Base-by-base conservation (phyloP, 2,797 vertebrate species). In the Semotilus atromaculatus region DNA sequence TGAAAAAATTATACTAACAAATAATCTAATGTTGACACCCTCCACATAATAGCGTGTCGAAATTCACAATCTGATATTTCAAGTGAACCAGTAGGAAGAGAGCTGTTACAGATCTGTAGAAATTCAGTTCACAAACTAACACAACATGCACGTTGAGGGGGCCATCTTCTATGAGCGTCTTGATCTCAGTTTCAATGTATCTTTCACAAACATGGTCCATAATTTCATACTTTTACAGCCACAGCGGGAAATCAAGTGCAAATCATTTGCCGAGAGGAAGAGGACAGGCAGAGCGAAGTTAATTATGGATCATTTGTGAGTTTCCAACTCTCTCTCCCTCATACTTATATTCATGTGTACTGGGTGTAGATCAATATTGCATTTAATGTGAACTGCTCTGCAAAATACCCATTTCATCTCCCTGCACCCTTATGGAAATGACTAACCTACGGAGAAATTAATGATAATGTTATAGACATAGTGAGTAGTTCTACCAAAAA, bases 1-100 rank as follows among this genome's bases (percentile, higher is more conserved):
- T 53, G 64, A 43, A 84, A 64, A 83, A 58, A 81, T 80, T 76
- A 86, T 51, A 84, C 71, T 71, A 80, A 80, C 79, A 80, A 76
- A 83, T 86, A 83, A 73, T 81, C 62, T 71, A 43, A 40, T 87
- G 72, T 78, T 64, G 74, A 86, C 60, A 73, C 26, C 21, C 74
- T 34, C 31, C 75, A 66, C 45, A 78, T 53, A 71, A 68, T 77
- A 83, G 67, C 3, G 5, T 73, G 26, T n/a, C n/a, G 8, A 60
- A 66, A 76, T 68, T 60, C 62, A 40, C 26, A 86, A 70, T 70
- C 40, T 84, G 71, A 75, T 45, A 55, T 60, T 31, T 80, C 40
- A 51, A 62, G 40, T 36, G 48, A 80, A 70, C 18, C 48, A 53
- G 58, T 23, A 83, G 40, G 23, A 40, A 62, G 38, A 76, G 19